Conservation (phyloP, 2,888 invertebrate species). For the Anthrax anthrax region DNA sequence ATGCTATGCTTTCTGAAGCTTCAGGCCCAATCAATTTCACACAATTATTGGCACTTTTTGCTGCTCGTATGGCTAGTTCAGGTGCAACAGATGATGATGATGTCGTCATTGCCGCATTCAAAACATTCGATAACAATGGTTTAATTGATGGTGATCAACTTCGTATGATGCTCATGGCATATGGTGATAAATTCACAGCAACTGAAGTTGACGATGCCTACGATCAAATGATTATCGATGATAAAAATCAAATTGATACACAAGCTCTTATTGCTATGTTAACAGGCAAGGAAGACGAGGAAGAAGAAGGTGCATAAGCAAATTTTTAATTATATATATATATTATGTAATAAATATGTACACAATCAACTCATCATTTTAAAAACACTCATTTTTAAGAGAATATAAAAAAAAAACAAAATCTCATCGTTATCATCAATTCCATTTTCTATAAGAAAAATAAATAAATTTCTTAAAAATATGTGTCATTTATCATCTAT, state of each 20-base stretch:
- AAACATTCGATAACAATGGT: conserved; percentile 78
- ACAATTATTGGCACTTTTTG: conserved; percentile 82
- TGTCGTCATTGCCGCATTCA: conserved; percentile 83
- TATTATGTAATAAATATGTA: too few species aligned
- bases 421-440: conserved; percentile 8
- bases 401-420: conserved; percentile 1
- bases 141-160: conserved; percentile 79
- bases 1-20: conserved; percentile 76
- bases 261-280: conserved; percentile 74
- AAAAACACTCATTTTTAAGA: conserved; percentile 1
- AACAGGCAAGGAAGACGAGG: conserved; percentile 74
- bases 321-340: neutral
- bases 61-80: conserved; percentile 80
- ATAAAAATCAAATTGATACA: conserved; percentile 81
- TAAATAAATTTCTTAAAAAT: neutral
- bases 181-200: conserved; percentile 81
- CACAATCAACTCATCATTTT: neutral
- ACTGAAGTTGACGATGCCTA: conserved; percentile 85
- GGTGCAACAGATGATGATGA: conserved; percentile 82
- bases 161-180: conserved; percentile 82
- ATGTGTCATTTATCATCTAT: too few species aligned
- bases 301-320: conserved; percentile 42
- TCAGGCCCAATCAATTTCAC: conserved; percentile 91
- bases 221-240: conserved; percentile 86
- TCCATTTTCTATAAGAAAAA: conserved; percentile 8